Base-by-base conservation (phyloP, 2,888 invertebrate species). In the Poecilus cupreus region DNA sequence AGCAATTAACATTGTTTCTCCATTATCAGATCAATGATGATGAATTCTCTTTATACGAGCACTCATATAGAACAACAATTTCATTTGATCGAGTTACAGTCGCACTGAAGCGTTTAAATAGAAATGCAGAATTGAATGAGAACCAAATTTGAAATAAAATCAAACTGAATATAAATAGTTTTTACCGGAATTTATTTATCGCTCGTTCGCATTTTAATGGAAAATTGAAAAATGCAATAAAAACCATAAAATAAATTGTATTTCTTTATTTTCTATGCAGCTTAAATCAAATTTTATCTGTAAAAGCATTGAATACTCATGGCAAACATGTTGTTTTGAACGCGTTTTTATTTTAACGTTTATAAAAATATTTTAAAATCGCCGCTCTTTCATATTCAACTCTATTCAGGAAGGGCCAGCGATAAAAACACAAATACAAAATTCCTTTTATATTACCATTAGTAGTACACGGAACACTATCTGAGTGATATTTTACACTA, bases 1-100 rank as follows among this genome's bases (percentile, higher is more conserved):
- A 22, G 32, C 60, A 68, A 68, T 68, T 68, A 68, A 68, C 64
- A 68, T 68, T 68, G 37, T 68, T 68, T 68, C 64, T 68, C n/a
- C 32, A 68, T 68, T 68, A 68, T 37, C 37, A 68, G 64, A 37
- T 32, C 37, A 68, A n/a, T 68, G 22, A n/a, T 68, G 22, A 68
- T 68, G 32, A 68, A 68, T 68, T 68, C 64, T 68, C 64, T 68
- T 68, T 39, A 64, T 64, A 37, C 37, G n/a, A n/a, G n/a, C n/a
- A n/a, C n/a, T n/a, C n/a, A n/a, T n/a, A n/a, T n/a, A 64, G 64
- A 37, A 32, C 64, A 64, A 64, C 64, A 32, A 68, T 68, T 68
- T 37, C 64, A 68, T 68, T 68, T 68, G 64, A 37, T 68, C 64
- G 37, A 37, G 32, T 68, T 68, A 68, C 37, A 18, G 18, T 26